Base-by-base conservation (phyloP, 2,888 invertebrate species). In the Aricia artaxerxes region DNA sequence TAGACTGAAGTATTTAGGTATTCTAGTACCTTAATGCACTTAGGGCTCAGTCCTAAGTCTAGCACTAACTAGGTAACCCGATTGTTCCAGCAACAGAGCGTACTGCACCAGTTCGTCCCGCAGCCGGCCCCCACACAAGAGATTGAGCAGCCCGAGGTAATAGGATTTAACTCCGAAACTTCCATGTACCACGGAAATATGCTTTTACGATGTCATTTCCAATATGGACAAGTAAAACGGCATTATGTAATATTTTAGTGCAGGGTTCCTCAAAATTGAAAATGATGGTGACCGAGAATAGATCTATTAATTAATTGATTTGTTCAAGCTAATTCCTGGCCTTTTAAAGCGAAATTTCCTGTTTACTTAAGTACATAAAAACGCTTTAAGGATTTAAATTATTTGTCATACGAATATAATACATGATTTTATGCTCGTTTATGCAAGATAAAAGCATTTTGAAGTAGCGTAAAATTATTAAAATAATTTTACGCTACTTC, bases 81-180 rank as follows among this genome's bases (percentile, higher is more conserved):
- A 83, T 81, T 64, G 80, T 89, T 90, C 72, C 88, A 93, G 93
- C 94, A 93, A 85, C 86, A 88, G 38, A 88, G 88, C 72, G 87
- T 92, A 61, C 87, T 94, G 78, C 94, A 94, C 82, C 94, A 94
- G 84, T 94, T 93, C 83, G 90, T 94, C 69, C 94, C 94, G 2
- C 94, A 94, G 84, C 84, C 91, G 7, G 93, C 94, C 9, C 94
- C 94, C n/a, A 92, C 93, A 6, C 94, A 94, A 81, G 94, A 94
- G 82, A 83, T 93, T 80, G 94, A 94, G 83, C 94, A 94, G 84
- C 89, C 92, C 78, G 93, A 94, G 87, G 94, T 94, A 87, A 86
- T 69, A 69, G 69, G 86, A 83, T 82, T 82, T 76, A 64, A 35
- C 40, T 69, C 13, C 13, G 35, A 35, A 69, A 69, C 69, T 69